Conservation (phyloP, 2,113 vertebrate species). For the Channa maculata region DNA sequence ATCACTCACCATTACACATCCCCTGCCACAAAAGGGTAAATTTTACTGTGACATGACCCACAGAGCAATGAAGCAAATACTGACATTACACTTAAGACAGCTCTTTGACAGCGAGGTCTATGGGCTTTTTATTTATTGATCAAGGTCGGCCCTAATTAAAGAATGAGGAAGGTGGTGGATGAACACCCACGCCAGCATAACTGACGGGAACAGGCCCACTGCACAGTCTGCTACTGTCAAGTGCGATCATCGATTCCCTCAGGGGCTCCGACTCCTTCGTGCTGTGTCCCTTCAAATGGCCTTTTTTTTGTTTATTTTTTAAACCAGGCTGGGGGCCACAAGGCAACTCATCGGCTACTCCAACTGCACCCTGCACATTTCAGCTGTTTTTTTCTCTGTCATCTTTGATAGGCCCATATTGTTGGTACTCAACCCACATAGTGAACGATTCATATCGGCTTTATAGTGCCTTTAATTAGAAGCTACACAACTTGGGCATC, state of each 20-base stretch:
- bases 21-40: constrained; percentile 25
- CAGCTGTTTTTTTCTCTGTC: constrained; percentile 1
- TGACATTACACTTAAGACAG: constrained; percentile 27
- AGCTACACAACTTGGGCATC: constrained; percentile 7
- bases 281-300: constrained; percentile 16
- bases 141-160: constrained; percentile 51
- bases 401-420: background rate
- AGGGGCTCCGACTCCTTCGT: constrained; percentile 38
- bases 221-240: constrained; percentile 63
- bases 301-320: constrained; percentile 1
- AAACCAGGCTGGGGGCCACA: background rate
- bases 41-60: constrained; percentile 25
- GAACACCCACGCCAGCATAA: constrained; percentile 40
- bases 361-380: constrained; percentile 11
- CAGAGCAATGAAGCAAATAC: constrained; percentile 33
- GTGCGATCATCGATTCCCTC: constrained; percentile 62
- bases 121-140: constrained; percentile 49
- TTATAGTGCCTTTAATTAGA: constrained; percentile 27
- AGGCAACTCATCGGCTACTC: constrained; percentile 8
- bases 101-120: constrained; percentile 31
- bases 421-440: constrained; percentile 11
- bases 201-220: constrained; percentile 57
- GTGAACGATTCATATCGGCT: constrained; percentile 3
- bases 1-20: constrained; percentile 45
- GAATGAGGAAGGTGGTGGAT: constrained; percentile 31